phyloP scores from a whole-genome alignment of 2,888 invertebrate genomes.

The Exocentrus adspersus region DNA sequence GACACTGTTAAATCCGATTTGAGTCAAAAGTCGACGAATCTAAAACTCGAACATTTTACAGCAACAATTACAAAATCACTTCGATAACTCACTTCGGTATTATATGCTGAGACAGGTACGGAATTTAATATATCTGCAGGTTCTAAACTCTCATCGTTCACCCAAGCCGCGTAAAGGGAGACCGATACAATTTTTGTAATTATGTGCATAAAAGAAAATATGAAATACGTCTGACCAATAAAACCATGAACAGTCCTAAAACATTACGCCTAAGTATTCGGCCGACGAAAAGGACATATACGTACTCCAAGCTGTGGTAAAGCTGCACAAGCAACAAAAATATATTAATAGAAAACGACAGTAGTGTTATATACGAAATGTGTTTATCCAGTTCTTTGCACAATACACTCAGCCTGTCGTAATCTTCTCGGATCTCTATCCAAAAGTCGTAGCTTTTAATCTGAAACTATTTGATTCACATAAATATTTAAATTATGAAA shows the following conservation, averaged over 20 bases:
- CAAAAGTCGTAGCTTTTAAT: conserved; percentile 34
- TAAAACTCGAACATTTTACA: conserved; percentile 45
- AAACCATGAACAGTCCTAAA: conserved; percentile 34
- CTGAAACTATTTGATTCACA: conserved; percentile 29
- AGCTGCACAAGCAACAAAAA: conserved; percentile 46
- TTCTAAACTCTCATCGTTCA: conserved; percentile 65
- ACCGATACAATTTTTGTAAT: conserved; percentile 70
- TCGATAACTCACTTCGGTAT: conserved; percentile 37
- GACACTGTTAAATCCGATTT: conserved; percentile 57
- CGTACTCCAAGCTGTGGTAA: conserved; percentile 45
- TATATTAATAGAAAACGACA: conserved; percentile 48
- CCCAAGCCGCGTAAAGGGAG: conserved; percentile 69
- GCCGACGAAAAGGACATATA: background rate
- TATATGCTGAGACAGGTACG: conserved; percentile 45
- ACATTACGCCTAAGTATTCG: conserved; percentile 17
- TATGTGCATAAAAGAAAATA: conserved; percentile 71
- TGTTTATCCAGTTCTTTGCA: conserved; percentile 44
- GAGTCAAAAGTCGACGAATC: conserved; percentile 56
- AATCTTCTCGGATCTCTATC: conserved; percentile 47
- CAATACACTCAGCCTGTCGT: conserved; percentile 43
- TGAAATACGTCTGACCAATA: conserved; percentile 64
- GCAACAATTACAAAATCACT: background rate
- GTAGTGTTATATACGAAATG: conserved; percentile 42
- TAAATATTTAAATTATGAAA: conserved; percentile 4
- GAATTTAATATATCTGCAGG: conserved; percentile 45